phyloP scores from a whole-genome alignment of 2,888 invertebrate species.

The Ophion obscuratus region DNA sequence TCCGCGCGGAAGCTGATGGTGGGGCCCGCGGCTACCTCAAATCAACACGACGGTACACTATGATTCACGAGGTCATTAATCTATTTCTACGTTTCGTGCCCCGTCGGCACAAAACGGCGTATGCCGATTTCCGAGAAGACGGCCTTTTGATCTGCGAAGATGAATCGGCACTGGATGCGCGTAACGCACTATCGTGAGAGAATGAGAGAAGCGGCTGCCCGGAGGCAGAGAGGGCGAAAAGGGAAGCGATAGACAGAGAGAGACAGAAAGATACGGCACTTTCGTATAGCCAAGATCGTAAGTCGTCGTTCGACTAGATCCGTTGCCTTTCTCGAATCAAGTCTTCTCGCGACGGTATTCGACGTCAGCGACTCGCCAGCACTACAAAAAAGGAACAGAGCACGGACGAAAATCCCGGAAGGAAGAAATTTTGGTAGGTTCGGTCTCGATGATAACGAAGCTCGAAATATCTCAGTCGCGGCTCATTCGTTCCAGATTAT shows the following conservation, averaged over 20 bases:
- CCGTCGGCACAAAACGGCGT: constrained; percentile 60
- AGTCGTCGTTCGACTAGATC: constrained; percentile 46
- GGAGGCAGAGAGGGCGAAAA: background rate
- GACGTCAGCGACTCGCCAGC: background rate
- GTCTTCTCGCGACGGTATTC: background rate
- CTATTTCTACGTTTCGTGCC: constrained; percentile 78
- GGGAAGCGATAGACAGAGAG: background rate
- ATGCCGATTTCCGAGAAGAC: constrained; percentile 80
- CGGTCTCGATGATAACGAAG: background rate
- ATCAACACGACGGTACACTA: constrained; percentile 76
- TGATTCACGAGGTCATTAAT: constrained; percentile 82
- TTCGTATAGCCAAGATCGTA: constrained; percentile 11
- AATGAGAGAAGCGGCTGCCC: background rate
- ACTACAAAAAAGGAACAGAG: background rate
- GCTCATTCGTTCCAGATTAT: background rate
- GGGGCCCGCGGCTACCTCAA: constrained; percentile 71
- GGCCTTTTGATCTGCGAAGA: constrained; percentile 81
- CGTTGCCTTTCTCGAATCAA: background rate
- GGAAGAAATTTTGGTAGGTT: background rate
- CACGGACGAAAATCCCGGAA: background rate
- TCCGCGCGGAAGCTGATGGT: constrained; percentile 67
- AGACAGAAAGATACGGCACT: background rate
- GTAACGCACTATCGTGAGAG: constrained; percentile 35
- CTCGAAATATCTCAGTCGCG: background rate
- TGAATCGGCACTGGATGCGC: constrained; percentile 77